Evolutionary conservation across 35 echinoderm and acorn worm genomes (phyloP), one percentile per base, ranked within the genome.

Genomic region (Amphiura filiformis): DNA sequence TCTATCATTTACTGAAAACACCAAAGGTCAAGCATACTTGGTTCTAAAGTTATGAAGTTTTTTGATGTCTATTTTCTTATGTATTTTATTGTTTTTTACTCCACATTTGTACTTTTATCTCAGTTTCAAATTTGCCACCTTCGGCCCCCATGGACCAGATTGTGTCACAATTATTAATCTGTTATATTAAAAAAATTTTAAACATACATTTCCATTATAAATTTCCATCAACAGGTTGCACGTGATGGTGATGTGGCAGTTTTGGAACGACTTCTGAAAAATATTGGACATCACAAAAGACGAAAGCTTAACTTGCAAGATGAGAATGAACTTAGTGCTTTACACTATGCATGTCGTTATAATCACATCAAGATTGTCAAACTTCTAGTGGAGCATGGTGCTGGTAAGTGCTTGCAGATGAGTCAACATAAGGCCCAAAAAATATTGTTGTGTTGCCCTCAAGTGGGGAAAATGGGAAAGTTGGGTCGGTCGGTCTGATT

Each of bases 271-370:
- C 7, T 52, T 52, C 44, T 52, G 44, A 20, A 52, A 7, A 7
- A 52, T 11, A 7, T 52, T 20, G 44, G 44, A 52, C 44, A 52
- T 20, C 86, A 88, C 31, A 89, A 83, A 31, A 89, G 65, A 79
- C 83, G 56, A 7, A 82, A 61, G 32, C 77, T 99, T 26, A 95
- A 99, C 41, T 79, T 77, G 76, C 82, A 90, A 1, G 96, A 99
- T 82, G 96, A 99, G 52, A 94, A 99, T 34, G 88, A 90, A 1
- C 76, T 95, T 26, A 91, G 86, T 17, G 88, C 93, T 15, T 77
- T 99, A 11, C 96, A 99, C 75, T 99, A 94, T 78, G 96, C 96
- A 35, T 90, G 93, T 18, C 76, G 96, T 34, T 99, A 99, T 76
- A 99, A 99, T 56, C 96, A 99, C 76, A 36, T 90, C 11, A 77